Evolutionary conservation across 2,113 vertebrate genomes (phyloP).

Genomic region (Sinosuthora webbiana): DNA sequence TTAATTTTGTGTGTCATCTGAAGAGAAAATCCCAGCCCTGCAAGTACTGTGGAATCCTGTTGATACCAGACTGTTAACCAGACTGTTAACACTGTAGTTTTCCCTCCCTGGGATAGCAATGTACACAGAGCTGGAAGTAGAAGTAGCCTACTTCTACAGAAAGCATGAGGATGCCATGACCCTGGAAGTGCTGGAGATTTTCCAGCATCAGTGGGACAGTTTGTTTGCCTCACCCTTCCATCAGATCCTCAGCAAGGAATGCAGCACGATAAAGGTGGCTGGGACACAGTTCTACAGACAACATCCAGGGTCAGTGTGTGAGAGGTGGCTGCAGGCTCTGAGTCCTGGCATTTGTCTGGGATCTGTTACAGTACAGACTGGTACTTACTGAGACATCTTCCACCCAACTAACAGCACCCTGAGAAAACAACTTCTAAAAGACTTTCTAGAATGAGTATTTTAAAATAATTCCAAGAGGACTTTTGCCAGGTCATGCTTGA

Average conservation of each 20-base stretch:
- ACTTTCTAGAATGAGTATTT: background rate
- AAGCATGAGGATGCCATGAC: slow-evolving; percentile 83
- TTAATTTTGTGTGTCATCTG: background rate
- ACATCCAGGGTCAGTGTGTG: rapidly evolving
- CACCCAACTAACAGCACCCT: background rate
- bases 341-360: background rate
- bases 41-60: background rate
- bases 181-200: slow-evolving; percentile 84
- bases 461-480: background rate
- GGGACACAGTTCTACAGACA: background rate
- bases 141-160: slow-evolving; percentile 78
- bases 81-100: background rate
- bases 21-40: background rate
- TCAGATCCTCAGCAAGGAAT: slow-evolving; percentile 79
- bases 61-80: background rate
- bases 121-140: background rate
- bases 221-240: slow-evolving; percentile 82
- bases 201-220: slow-evolving; percentile 87
- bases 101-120: background rate
- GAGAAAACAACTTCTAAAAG: background rate
- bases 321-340: background rate
- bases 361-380: background rate
- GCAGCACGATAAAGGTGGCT: too few relatives aligned
- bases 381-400: background rate
- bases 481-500: background rate